A percentile compares a stretch with the other conserved stretches of the same genome.
These are phyloP conservation scores for Malthinus flaveolus DNA, from an alignment of 2,888 invertebrate genomes.

Conservation along the genomic window DNA sequence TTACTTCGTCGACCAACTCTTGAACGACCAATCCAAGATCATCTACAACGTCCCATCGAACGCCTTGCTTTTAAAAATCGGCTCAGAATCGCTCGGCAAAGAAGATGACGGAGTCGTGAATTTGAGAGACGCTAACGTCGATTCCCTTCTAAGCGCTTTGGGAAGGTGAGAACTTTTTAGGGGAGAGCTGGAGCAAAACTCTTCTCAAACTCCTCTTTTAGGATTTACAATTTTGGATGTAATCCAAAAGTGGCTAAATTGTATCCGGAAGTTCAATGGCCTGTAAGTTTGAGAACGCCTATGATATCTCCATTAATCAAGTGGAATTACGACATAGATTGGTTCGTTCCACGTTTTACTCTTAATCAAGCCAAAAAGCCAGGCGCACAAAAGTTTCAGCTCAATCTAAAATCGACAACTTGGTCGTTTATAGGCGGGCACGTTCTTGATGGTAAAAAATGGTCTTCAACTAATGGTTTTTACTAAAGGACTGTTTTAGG, in stretches of 20 bases:
- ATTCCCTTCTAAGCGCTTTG: background rate
- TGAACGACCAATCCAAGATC: background rate
- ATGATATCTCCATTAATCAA: slow-evolving; percentile 81
- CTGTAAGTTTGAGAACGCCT: slow-evolving; percentile 83
- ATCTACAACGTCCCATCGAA: background rate
- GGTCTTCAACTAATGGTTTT: background rate
- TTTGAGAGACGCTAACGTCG: background rate
- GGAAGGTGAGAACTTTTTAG: slow-evolving; percentile 42
- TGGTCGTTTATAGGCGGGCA: slow-evolving; percentile 77
- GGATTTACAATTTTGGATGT: slow-evolving; percentile 76
- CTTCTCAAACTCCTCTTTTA: slow-evolving; percentile 42
- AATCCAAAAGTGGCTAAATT: slow-evolving; percentile 74
- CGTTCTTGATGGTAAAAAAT: slow-evolving; percentile 73
- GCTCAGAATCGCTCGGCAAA: background rate
- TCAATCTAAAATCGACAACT: slow-evolving; percentile 66
- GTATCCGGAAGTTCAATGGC: slow-evolving; percentile 75
- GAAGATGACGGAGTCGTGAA: background rate
- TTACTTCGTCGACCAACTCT: background rate
- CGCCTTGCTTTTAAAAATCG: background rate
- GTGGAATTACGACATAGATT: slow-evolving; percentile 84
- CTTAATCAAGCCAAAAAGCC: slow-evolving; percentile 69
- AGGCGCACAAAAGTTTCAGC: slow-evolving; percentile 65
- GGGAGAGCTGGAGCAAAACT: slow-evolving; percentile 35
- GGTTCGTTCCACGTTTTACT: slow-evolving; percentile 71
- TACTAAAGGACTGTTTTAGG: slow-evolving; percentile 43